phyloP scores from a whole-genome alignment of 2,888 invertebrate genomes.

The Ceriagrion tenellum region DNA sequence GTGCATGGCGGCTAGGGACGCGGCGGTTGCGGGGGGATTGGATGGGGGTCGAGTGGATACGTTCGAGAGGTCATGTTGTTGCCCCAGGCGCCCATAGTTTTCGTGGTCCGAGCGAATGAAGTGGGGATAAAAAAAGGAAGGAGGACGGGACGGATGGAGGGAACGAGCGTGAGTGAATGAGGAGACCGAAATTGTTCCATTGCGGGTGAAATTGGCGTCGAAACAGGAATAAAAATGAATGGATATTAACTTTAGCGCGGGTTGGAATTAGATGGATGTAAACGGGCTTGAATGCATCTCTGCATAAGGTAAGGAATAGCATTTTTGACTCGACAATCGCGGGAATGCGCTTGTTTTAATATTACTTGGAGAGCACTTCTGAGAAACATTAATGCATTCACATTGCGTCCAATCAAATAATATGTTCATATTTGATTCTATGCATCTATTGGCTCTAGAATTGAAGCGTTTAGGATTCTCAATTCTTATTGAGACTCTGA shows the following conservation, averaged over 20 bases:
- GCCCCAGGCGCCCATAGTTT: conserved; percentile 52
- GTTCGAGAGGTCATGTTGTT: conserved; percentile 12
- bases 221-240: not conserved
- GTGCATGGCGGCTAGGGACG: not conserved
- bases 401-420: no score
- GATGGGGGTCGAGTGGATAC: not conserved
- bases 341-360: not conserved
- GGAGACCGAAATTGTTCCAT: not conserved
- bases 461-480: no score
- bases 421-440: no score
- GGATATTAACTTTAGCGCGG: not conserved
- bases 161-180: not conserved
- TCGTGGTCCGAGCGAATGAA: conserved; percentile 39
- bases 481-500: no score
- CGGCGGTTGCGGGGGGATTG: not conserved
- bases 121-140: not conserved
- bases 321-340: not conserved
- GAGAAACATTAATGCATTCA: no score
- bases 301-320: not conserved
- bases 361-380: not conserved
- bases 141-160: not conserved
- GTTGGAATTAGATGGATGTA: not conserved
- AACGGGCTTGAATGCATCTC: not conserved
- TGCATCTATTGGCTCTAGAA: no score
- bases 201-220: not conserved